These are phyloP conservation scores for Eremophila alpestris DNA, from an alignment of 2,797 vertebrate species.

Conservation along the genomic window DNA sequence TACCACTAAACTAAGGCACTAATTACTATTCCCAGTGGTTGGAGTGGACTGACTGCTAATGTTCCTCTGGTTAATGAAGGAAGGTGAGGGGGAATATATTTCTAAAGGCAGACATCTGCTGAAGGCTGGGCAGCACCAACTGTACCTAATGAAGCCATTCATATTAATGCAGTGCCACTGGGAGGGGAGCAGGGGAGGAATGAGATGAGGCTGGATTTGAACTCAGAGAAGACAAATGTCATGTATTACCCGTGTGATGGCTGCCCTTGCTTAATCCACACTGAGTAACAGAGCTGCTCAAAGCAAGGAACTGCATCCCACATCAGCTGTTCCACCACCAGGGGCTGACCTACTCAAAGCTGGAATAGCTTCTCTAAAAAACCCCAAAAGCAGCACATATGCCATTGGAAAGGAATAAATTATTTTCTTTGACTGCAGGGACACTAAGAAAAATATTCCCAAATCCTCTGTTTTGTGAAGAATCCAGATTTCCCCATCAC, in stretches of 20 bases:
- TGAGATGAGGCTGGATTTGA: neutral
- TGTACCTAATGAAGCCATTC: slow-evolving; percentile 58
- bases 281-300: neutral
- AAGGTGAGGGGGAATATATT: slow-evolving; percentile 57
- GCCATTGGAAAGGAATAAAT: neutral
- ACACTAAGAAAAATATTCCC: neutral
- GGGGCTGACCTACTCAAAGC: neutral
- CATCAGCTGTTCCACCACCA: neutral
- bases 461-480: neutral
- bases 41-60: slow-evolving; percentile 63
- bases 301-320: neutral
- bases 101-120: slow-evolving; percentile 61
- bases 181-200: slow-evolving; percentile 16
- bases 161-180: slow-evolving; percentile 45
- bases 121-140: slow-evolving; percentile 44
- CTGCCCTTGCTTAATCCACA: neutral
- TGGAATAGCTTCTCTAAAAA: neutral
- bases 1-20: slow-evolving; percentile 61
- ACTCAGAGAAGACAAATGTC: slow-evolving; percentile 18
- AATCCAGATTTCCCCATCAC: neutral
- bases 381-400: neutral
- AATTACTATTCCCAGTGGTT: slow-evolving; percentile 63
- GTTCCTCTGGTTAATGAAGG: slow-evolving; percentile 60
- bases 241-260: neutral
- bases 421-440: neutral